These are phyloP conservation scores for Magallana gigas DNA, from an alignment of 1,140 invertebrate genomes.

Conservation along the genomic window DNA sequence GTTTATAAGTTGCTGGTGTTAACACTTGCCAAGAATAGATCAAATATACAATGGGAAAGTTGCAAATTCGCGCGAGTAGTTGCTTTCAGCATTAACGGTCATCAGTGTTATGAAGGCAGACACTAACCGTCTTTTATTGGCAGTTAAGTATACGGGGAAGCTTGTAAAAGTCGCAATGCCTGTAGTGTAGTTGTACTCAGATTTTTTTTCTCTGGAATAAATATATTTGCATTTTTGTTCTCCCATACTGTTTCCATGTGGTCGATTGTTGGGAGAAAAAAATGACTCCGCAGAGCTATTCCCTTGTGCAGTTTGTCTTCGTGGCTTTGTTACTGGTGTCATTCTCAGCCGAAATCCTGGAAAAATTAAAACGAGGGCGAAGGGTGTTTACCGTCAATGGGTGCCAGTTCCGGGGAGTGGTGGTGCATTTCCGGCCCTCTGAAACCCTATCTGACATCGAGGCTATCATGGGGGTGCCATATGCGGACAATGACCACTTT, in stretches of 20 bases:
- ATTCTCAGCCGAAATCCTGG: background rate
- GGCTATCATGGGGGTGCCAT: background rate
- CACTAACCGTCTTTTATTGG: background rate
- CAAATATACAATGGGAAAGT: constrained; percentile 22
- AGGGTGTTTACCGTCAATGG: background rate
- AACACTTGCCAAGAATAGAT: constrained; percentile 31
- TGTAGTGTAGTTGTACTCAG: background rate
- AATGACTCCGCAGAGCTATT: background rate
- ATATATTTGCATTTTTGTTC: background rate
- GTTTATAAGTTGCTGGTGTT: background rate
- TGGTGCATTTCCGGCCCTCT: background rate
- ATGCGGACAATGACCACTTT: background rate
- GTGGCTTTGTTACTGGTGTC: background rate
- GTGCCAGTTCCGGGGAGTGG: background rate
- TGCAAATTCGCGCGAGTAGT: constrained; percentile 1
- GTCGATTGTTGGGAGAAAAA: background rate
- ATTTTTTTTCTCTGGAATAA: background rate
- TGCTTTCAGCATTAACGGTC: background rate
- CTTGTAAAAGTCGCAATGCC: constrained; percentile 6
- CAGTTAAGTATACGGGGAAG: background rate
- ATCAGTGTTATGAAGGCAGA: background rate
- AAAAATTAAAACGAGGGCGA: background rate
- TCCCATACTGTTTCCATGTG: background rate
- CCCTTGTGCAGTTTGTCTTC: background rate
- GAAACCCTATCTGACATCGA: background rate